Base-by-base conservation (phyloP, 2,113 vertebrate species). In the Myrmecobius fasciatus region DNA sequence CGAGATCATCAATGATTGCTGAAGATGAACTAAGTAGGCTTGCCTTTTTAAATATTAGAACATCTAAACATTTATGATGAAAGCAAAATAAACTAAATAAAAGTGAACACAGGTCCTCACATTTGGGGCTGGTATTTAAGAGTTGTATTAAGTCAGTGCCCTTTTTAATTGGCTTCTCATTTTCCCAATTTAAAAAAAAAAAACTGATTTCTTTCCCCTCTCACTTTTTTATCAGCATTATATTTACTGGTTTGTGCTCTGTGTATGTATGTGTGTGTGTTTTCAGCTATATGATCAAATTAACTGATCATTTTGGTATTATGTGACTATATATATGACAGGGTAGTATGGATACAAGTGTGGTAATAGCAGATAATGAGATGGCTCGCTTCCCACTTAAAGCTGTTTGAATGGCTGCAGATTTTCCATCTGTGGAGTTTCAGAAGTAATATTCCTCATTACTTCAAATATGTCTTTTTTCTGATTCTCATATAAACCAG, bases 91-190 rank as follows among this genome's bases (percentile, higher is more conserved):
- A 22, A 83, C 20, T 22, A 83, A 83, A 83, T n/a, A 49, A 7
- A 53, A 95, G 93, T 93, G 49, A 93, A 95, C 91, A 56, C 36
- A 92, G 92, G 3, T 1, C 17, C 1, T 52, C 54, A 54, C 53
- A 53, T 26, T 48, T 53, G 95, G 67, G 91, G 22, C 53, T 93
- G 48, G 25, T 25, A 67, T 93, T 52, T 93, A 25, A 11, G 49
- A 88, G 67, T 48, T 89, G 31, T 3, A 8, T 94, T 22, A 89
- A 93, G 8, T 7, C 8, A 1, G 12, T 26, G 10, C 56, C 10
- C 53, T 12, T 31, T 94, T 94, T 90, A 8, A 88, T 48, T n/a
- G 17, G 9, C 92, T 75, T 14, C 14, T 43, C 67, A 83, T n/a
- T 43, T 43, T 43, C 36, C 6, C 5, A 43, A 43, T 43, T 83